Evolutionary conservation across 2,113 vertebrate genomes (phyloP).

Genomic region (Limanda limanda): DNA sequence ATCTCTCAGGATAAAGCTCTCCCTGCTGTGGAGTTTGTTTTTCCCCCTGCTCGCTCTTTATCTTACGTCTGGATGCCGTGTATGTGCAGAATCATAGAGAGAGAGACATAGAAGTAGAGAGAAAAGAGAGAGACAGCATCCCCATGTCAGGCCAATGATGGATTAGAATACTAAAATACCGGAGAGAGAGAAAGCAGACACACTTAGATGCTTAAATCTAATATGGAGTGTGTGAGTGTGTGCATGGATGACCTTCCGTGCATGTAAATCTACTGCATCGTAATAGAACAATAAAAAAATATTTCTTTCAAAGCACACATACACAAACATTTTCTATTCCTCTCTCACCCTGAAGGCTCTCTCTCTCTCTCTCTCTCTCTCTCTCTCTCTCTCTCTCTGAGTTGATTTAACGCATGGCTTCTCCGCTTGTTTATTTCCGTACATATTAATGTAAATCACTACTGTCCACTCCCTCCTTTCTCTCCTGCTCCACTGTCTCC

Average conservation of each 20-base stretch:
- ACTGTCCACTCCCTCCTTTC: constrained; percentile 40
- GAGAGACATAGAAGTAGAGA: constrained; percentile 30
- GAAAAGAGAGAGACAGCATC: constrained; percentile 59
- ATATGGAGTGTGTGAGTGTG: constrained; percentile 45
- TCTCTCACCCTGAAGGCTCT: constrained; percentile 32
- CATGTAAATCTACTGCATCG: constrained; percentile 46
- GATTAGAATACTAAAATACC: constrained; percentile 78
- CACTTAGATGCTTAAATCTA: constrained; percentile 57
- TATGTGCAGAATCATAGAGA: constrained; percentile 46
- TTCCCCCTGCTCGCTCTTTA: constrained; percentile 64
- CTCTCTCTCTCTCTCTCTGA: constrained; percentile 26
- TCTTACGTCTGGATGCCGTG: constrained; percentile 61
- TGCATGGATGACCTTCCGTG: constrained; percentile 9
- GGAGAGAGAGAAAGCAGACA: constrained; percentile 63
- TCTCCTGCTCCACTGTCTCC: constrained; percentile 6
- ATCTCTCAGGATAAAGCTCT: constrained; percentile 70
- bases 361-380: constrained; percentile 19
- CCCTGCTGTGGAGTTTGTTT: constrained; percentile 65
- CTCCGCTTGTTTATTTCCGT: constrained; percentile 73
- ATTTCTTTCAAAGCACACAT: constrained; percentile 23
- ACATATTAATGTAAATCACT: constrained; percentile 78
- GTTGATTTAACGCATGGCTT: constrained; percentile 80
- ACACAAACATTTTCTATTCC: constrained; percentile 25
- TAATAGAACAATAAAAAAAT: constrained; percentile 69
- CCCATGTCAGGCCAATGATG: constrained; percentile 74